A percentile compares a stretch with the other conserved stretches of the same genome.
phyloP scores from a whole-genome alignment of 2,888 invertebrate genomes.

The Drosophila setosimentum region DNA sequence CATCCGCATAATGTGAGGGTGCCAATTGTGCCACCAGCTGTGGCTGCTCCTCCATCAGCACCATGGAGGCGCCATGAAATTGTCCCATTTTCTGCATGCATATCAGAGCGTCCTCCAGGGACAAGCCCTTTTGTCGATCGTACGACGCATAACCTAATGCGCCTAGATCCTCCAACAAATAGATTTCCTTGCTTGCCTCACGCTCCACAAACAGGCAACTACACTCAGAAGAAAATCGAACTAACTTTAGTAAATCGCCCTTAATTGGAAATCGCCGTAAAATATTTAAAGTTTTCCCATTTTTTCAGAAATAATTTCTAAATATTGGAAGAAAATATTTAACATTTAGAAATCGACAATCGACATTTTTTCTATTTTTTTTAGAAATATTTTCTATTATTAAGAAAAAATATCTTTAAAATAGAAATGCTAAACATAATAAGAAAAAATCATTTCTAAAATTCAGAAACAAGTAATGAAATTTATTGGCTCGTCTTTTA shows the following conservation, averaged over 20 bases:
- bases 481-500: no score
- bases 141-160: constrained; percentile 86
- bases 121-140: constrained; percentile 86
- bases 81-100: constrained; percentile 86
- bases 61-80: constrained; percentile 87
- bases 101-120: constrained; percentile 85
- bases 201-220: constrained; percentile 70
- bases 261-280: background rate
- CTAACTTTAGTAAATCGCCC: background rate
- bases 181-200: constrained; percentile 59
- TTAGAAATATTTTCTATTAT: background rate
- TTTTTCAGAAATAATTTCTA: background rate
- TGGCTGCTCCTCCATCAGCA: constrained; percentile 77
- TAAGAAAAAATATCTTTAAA: background rate
- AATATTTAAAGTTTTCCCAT: background rate
- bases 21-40: constrained; percentile 36
- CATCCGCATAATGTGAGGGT: constrained; percentile 57
- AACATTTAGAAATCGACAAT: background rate
- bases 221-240: background rate
- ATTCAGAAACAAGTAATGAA: no score
- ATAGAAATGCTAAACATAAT: no score
- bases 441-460: background rate
- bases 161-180: constrained; percentile 84
- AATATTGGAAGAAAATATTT: background rate
- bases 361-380: background rate